Evolutionary conservation across 2,797 vertebrate genomes (phyloP).

Genomic region (Typhlichthys subterraneus): DNA sequence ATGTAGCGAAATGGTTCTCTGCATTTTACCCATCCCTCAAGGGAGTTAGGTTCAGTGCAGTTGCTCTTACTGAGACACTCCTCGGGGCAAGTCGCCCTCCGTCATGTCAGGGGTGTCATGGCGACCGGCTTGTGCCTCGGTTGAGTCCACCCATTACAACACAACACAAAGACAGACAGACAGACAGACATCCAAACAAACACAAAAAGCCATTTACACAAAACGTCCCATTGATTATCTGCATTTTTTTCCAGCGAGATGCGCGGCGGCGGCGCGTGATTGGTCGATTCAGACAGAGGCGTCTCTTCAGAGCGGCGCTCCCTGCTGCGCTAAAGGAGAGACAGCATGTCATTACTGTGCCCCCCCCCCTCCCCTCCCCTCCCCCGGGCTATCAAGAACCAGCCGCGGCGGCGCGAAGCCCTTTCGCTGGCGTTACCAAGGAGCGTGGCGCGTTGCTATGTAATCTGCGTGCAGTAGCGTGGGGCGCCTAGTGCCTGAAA

Average conservation of each 20-base stretch:
- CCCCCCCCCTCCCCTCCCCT: neutral
- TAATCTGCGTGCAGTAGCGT: slow-evolving; percentile 54
- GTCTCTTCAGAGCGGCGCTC: neutral
- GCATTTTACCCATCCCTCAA: too few relatives aligned
- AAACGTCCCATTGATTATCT: slow-evolving; percentile 2
- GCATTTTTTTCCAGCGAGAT: neutral
- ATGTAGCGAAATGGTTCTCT: too few relatives aligned
- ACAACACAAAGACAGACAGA: neutral
- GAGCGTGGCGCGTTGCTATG: slow-evolving; percentile 53
- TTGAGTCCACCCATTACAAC: neutral
- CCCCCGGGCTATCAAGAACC: neutral
- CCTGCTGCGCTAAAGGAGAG: slow-evolving; percentile 5
- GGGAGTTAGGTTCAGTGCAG: too few relatives aligned
- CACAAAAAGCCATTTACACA: neutral
- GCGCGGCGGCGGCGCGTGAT: slow-evolving; percentile 6
- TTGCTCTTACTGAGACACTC: too few relatives aligned
- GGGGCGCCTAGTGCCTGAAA: slow-evolving; percentile 53
- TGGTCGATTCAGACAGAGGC: slow-evolving; percentile 5
- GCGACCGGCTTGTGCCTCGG: neutral
- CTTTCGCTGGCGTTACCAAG: slow-evolving; percentile 36
- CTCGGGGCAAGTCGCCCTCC: too few relatives aligned
- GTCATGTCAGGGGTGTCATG: too few relatives aligned
- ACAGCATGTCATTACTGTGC: slow-evolving; percentile 1
- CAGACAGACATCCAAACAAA: too few relatives aligned
- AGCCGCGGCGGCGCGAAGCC: slow-evolving; percentile 19